A percentile compares a stretch with the other conserved stretches of the same genome.
phyloP scores from a whole-genome alignment of 1,140 invertebrate genomes.

The Nephila pilipes region DNA sequence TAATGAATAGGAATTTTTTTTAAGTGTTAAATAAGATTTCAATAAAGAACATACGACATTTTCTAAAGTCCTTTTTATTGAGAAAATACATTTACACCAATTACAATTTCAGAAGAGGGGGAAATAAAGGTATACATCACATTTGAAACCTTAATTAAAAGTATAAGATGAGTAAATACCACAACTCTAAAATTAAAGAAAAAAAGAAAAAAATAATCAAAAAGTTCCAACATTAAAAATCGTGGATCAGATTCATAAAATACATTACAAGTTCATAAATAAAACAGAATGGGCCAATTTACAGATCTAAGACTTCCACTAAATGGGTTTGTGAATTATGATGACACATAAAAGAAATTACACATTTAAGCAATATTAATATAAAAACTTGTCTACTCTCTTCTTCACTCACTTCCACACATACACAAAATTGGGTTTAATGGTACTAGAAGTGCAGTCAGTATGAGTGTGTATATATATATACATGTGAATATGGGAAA shows the following conservation, averaged over 20 bases:
- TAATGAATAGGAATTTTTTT: no score
- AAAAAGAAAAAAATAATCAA: background rate
- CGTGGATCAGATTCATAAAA: background rate
- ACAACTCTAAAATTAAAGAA: background rate
- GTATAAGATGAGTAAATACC: background rate
- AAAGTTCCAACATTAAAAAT: background rate
- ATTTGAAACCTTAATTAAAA: background rate
- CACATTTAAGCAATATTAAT: background rate
- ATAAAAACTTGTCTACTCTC: background rate
- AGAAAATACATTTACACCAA: background rate
- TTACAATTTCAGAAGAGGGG: background rate
- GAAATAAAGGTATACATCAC: background rate
- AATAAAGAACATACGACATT: background rate
- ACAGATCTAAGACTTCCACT: constrained; percentile 10
- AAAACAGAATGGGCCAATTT: background rate
- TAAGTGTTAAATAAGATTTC: no score
- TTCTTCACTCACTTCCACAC: background rate
- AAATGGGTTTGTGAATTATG: background rate
- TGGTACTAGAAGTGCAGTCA: background rate
- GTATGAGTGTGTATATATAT: background rate
- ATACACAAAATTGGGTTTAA: background rate
- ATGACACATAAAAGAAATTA: background rate
- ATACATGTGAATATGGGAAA: no score
- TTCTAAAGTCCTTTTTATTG: background rate
- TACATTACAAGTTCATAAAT: background rate